Evolutionary conservation across 2,888 invertebrate genomes (phyloP).

Genomic region (Microctonus brassicae): DNA sequence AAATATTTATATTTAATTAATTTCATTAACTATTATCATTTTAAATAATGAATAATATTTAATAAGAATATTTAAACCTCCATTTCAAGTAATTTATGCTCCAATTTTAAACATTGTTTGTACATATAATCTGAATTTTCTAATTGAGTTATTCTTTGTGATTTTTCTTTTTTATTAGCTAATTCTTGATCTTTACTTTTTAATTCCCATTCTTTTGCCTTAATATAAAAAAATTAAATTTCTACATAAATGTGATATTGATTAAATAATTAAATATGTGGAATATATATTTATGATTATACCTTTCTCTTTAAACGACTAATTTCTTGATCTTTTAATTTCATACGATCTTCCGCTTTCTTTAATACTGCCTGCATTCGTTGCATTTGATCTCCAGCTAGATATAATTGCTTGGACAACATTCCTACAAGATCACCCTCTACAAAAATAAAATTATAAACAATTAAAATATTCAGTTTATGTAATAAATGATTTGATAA

Average conservation of each 20-base stretch:
- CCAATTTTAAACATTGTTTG: slow-evolving; percentile 55
- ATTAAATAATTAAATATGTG: no score
- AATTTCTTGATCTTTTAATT: slow-evolving; percentile 58
- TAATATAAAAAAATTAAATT: neutral
- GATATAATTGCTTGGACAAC: slow-evolving; percentile 56
- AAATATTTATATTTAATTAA: neutral
- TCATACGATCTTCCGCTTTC: slow-evolving; percentile 55
- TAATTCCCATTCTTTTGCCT: slow-evolving; percentile 59
- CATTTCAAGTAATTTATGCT: slow-evolving; percentile 60
- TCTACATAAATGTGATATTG: neutral
- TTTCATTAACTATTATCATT: neutral
- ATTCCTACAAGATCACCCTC: slow-evolving; percentile 55
- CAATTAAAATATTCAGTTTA: neutral
- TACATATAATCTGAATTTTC: slow-evolving; percentile 58
- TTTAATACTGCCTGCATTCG: slow-evolving; percentile 52
- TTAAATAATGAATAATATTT: slow-evolving; percentile 7
- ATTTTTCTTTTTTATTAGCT: slow-evolving; percentile 50
- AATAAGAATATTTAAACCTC: slow-evolving; percentile 52
- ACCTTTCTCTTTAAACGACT: slow-evolving; percentile 57
- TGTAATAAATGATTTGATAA: no score
- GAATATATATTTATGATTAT: neutral
- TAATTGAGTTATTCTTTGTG: slow-evolving; percentile 48
- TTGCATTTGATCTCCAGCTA: slow-evolving; percentile 57
- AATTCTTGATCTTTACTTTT: slow-evolving; percentile 53
- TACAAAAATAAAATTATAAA: slow-evolving; percentile 34